A percentile compares a stretch with the other conserved stretches of the same genome.
These are phyloP conservation scores for Sorex maritimensis DNA, from an alignment of 2,797 vertebrate genomes.

Conservation along the genomic window DNA sequence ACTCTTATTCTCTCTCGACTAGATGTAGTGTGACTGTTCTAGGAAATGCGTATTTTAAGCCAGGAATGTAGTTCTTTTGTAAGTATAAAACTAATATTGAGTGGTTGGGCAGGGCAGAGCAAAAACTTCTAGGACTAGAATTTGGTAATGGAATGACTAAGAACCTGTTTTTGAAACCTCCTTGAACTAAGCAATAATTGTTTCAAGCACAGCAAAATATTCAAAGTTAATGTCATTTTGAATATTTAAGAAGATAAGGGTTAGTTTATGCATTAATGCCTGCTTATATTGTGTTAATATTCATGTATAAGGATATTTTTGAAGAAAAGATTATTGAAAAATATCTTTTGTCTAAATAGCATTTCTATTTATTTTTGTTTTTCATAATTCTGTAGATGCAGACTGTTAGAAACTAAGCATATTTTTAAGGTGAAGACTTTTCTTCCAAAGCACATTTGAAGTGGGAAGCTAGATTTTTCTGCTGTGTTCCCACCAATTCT, in stretches of 20 bases:
- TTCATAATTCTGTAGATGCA: neutral
- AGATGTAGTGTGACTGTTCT: conserved; percentile 48
- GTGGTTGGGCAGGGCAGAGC: conserved; percentile 70
- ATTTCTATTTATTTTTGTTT: neutral
- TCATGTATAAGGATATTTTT: neutral
- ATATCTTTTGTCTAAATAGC: neutral
- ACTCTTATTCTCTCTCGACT: conserved; percentile 63
- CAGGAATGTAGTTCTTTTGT: conserved; percentile 17
- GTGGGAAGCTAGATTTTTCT: neutral
- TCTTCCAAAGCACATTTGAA: conserved; percentile 40
- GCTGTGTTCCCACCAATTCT: too few relatives aligned
- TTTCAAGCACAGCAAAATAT: conserved; percentile 21
- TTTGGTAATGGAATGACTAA: conserved; percentile 77
- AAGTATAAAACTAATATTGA: neutral
- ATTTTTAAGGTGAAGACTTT: conserved; percentile 46
- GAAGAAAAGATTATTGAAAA: conserved; percentile 28
- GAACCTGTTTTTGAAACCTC: conserved; percentile 65
- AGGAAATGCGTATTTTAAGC: conserved; percentile 69
- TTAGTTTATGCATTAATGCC: conserved; percentile 15
- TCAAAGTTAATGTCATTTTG: conserved; percentile 58
- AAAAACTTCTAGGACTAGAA: conserved; percentile 68
- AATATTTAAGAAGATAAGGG: conserved; percentile 31
- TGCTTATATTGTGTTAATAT: conserved; percentile 3
- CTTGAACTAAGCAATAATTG: conserved; percentile 73
- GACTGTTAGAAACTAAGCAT: conserved; percentile 4